These are phyloP conservation scores for Pheosia tremula DNA, from an alignment of 2,888 invertebrate species.

Conservation along the genomic window DNA sequence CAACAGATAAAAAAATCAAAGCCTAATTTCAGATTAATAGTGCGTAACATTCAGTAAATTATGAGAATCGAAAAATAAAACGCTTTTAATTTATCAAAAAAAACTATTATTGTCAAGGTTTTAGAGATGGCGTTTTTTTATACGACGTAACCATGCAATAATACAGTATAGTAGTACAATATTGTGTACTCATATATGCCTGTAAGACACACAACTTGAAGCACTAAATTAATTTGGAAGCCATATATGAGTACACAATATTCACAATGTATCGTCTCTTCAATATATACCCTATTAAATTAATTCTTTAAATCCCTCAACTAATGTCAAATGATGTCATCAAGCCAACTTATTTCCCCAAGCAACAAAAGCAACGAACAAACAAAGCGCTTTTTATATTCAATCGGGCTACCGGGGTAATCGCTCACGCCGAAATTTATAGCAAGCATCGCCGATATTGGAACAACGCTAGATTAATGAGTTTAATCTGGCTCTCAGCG, in stretches of 20 bases:
- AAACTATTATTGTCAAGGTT: background rate
- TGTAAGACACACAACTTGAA: too few species aligned
- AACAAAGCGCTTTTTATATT: constrained; percentile 51
- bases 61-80: background rate
- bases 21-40: background rate
- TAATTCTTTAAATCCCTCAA: background rate
- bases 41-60: constrained; percentile 2
- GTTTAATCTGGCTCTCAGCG: constrained; percentile 44
- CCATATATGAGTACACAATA: too few species aligned
- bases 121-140: background rate
- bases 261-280: too few species aligned
- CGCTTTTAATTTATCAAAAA: background rate
- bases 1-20: background rate
- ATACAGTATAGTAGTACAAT: too few species aligned
- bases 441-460: constrained; percentile 52
- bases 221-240: too few species aligned
- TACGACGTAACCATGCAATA: background rate
- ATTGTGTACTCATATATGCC: too few species aligned
- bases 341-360: background rate
- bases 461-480: constrained; percentile 62
- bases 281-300: background rate
- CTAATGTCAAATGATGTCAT: background rate
- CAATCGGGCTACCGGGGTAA: constrained; percentile 46
- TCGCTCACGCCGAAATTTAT: constrained; percentile 59
- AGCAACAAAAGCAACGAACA: constrained; percentile 33